phyloP scores from a whole-genome alignment of 2,888 invertebrate species.

The Cheilosia impressa region DNA sequence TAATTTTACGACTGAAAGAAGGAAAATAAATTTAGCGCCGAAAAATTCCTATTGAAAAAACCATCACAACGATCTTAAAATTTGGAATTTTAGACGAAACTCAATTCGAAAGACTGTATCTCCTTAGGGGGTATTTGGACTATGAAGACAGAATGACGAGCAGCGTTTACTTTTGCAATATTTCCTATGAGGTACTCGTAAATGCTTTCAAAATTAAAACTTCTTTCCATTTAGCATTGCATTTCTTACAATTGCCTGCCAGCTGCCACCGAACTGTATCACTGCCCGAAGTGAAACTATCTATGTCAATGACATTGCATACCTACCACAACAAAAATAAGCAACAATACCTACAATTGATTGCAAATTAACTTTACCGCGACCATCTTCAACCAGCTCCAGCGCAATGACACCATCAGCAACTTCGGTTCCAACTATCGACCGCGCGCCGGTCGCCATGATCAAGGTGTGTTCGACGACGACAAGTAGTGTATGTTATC shows the following conservation, averaged over 20 bases:
- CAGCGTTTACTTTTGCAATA: no score
- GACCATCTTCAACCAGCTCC: constrained; percentile 30
- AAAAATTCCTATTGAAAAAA: no score
- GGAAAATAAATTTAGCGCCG: no score
- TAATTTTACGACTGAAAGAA: no score
- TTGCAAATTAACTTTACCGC: constrained; percentile 34
- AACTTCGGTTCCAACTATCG: neutral
- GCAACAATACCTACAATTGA: constrained; percentile 27
- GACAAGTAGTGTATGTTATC: constrained; percentile 33
- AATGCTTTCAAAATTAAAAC: neutral
- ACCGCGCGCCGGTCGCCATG: constrained; percentile 2
- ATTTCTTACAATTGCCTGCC: neutral
- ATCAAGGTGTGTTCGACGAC: neutral
- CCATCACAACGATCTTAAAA: no score
- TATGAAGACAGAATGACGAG: no score
- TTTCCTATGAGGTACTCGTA: no score
- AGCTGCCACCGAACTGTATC: neutral
- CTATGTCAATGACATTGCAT: constrained; percentile 55
- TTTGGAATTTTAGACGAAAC: no score
- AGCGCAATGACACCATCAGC: neutral
- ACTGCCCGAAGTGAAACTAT: constrained; percentile 29
- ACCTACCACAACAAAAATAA: neutral
- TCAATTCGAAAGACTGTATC: no score
- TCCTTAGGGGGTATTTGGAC: no score
- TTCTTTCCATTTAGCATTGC: neutral